phyloP scores from a whole-genome alignment of 2,797 vertebrate species.

The Paguma larvata region DNA sequence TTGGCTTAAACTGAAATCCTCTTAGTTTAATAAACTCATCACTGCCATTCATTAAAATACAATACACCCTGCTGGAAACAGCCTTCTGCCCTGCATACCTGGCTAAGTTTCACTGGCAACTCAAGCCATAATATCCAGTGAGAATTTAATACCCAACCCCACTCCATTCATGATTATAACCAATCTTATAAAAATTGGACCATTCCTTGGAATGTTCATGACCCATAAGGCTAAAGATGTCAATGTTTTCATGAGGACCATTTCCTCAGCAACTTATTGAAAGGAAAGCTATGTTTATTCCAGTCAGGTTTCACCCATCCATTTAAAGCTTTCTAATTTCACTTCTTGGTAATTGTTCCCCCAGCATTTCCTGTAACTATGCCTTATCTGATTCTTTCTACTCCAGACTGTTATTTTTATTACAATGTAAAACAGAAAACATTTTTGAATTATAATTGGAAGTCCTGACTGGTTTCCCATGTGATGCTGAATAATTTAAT shows the following conservation, averaged over 20 bases:
- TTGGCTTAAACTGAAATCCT: constrained; percentile 36
- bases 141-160: constrained; percentile 38
- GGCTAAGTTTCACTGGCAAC: not conserved
- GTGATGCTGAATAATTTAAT: constrained; percentile 73
- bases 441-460: constrained; percentile 78
- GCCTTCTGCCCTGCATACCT: not conserved
- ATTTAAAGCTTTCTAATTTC: constrained; percentile 78
- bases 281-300: constrained; percentile 69
- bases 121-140: constrained; percentile 54
- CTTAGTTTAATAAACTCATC: constrained; percentile 45
- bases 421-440: constrained; percentile 73
- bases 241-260: constrained; percentile 46
- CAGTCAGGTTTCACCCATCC: constrained; percentile 66
- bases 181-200: constrained; percentile 61
- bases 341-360: constrained; percentile 75
- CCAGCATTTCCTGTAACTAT: constrained; percentile 75
- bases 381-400: constrained; percentile 69
- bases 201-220: constrained; percentile 69
- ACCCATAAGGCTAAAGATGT: constrained; percentile 52
- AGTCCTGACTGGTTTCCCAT: constrained; percentile 70
- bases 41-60: not conserved
- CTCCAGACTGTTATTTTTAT: constrained; percentile 74
- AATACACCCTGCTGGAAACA: not conserved
- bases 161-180: constrained; percentile 50
- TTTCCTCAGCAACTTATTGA: constrained; percentile 54